Percentiles rank a stretch among this genome's conserved stretches.
Evolutionary conservation across 2,113 vertebrate species (phyloP).

Genomic region (Acinonyx jubatus): DNA sequence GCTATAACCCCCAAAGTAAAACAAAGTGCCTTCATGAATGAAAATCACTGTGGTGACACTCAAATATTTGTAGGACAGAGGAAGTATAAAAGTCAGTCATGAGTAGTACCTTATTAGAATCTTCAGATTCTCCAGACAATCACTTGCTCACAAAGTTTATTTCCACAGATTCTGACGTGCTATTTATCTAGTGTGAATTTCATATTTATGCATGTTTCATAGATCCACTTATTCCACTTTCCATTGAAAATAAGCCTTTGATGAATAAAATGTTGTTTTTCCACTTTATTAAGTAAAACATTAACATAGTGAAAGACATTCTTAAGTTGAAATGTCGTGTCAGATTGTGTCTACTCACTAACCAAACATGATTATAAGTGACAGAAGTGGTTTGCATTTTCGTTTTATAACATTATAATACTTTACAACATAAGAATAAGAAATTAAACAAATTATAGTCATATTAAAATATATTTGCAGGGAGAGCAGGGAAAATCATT

Average conservation of each 20-base stretch:
- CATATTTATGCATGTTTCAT: constrained; percentile 31
- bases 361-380: constrained; percentile 48
- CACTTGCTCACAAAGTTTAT: constrained; percentile 14
- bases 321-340: constrained; percentile 39
- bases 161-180: constrained; percentile 8
- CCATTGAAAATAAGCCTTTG: constrained; percentile 9
- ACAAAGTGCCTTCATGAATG: not conserved
- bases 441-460: constrained; percentile 48
- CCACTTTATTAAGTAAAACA: constrained; percentile 55
- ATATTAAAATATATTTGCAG: constrained; percentile 34
- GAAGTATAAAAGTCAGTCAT: not conserved
- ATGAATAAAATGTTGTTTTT: constrained; percentile 53
- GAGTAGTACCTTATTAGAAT: not conserved
- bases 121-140: not conserved
- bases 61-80: not conserved
- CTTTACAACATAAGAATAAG: constrained; percentile 54
- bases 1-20: not conserved
- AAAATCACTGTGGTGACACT: not conserved
- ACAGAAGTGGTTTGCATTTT: constrained; percentile 41
- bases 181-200: constrained; percentile 32
- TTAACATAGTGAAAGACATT: constrained; percentile 34
- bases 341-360: constrained; percentile 20
- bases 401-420: constrained; percentile 31
- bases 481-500: not conserved
- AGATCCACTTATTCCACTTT: not conserved